Conservation (phyloP, 1,140 invertebrate genomes). For the Drosophila rufa region DNA sequence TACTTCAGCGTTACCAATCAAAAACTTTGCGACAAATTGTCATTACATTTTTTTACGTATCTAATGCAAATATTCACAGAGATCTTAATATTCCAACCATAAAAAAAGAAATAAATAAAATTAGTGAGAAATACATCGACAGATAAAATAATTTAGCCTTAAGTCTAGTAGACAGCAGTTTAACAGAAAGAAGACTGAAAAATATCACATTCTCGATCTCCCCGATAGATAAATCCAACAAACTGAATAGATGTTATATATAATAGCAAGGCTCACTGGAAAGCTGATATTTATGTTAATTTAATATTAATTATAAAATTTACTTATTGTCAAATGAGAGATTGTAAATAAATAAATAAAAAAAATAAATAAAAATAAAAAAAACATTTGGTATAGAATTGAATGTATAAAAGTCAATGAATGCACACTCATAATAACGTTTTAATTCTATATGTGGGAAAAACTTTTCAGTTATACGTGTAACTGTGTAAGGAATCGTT, state of each 20-base stretch:
- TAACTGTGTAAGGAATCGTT: no score
- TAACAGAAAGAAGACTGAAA: constrained; percentile 5
- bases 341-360: constrained; percentile 13
- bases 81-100: background rate
- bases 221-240: constrained; percentile 5
- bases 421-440: no score
- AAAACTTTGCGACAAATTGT: constrained; percentile 13
- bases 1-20: constrained; percentile 19
- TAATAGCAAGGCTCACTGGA: background rate
- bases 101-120: constrained; percentile 11
- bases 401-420: no score
- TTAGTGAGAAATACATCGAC: constrained; percentile 2
- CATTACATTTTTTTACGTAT: background rate
- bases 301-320: constrained; percentile 5
- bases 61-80: constrained; percentile 1
- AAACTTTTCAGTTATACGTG: no score
- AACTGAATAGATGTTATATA: constrained; percentile 2
- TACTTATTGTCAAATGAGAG: constrained; percentile 10
- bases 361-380: no score
- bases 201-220: constrained; percentile 10
- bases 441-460: no score
- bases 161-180: no score
- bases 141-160: background rate
- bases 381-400: no score
- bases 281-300: constrained; percentile 6